These are phyloP conservation scores for Anthonomus grandis DNA, from an alignment of 1,140 invertebrate species.

Conservation along the genomic window DNA sequence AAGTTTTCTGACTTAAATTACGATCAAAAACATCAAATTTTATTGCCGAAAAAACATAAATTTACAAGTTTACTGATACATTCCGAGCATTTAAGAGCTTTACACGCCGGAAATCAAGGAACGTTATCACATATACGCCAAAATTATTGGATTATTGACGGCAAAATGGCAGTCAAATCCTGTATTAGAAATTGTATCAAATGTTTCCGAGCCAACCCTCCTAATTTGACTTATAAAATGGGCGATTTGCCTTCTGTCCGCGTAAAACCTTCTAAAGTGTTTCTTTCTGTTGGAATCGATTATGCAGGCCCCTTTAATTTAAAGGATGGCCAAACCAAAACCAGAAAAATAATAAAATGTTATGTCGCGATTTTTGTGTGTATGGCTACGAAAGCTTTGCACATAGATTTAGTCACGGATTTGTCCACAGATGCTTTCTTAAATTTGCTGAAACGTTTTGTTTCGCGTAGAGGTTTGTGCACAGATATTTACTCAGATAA, in stretches of 20 bases:
- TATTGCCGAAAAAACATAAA: too few species aligned
- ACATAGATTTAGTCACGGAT: background rate
- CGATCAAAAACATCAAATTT: too few species aligned
- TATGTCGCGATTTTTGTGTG: slow-evolving; percentile 10
- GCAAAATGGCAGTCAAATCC: too few species aligned
- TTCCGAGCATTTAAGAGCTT: too few species aligned
- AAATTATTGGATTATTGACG: too few species aligned
- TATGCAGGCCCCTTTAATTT: slow-evolving; percentile 7
- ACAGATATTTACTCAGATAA: slow-evolving; percentile 24
- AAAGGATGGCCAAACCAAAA: background rate
- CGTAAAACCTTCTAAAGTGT: background rate
- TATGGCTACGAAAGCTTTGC: slow-evolving; percentile 3
- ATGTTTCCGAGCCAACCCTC: too few species aligned
- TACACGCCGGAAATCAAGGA: too few species aligned
- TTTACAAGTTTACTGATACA: too few species aligned
- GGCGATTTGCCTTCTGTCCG: background rate
- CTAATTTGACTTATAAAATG: too few species aligned
- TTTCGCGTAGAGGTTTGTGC: slow-evolving; percentile 1
- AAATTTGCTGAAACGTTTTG: slow-evolving; percentile 5
- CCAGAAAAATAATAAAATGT: slow-evolving; percentile 8
- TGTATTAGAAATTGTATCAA: too few species aligned
- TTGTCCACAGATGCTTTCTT: background rate
- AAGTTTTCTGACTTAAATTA: too few species aligned
- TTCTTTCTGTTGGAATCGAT: background rate
- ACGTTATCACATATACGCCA: too few species aligned